Conservation (phyloP, 1,140 invertebrate genomes). For the Zaprionus nigranus region DNA sequence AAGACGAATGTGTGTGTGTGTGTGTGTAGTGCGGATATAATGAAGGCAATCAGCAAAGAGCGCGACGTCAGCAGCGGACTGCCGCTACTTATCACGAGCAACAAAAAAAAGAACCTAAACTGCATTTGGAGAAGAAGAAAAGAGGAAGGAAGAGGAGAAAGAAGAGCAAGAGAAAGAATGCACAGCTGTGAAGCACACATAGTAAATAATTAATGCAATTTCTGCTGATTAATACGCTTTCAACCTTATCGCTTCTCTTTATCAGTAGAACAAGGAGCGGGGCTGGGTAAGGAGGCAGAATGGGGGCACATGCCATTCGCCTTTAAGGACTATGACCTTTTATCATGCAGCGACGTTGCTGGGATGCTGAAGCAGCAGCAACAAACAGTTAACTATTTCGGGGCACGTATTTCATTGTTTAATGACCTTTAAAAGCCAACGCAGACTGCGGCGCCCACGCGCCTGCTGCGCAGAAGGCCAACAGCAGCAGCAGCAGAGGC, state of each 20-base stretch:
- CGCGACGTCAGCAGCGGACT: slow-evolving; percentile 34
- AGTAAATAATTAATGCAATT: slow-evolving; percentile 7
- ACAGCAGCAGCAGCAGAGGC: slow-evolving; percentile 29
- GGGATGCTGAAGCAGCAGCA: slow-evolving; percentile 32
- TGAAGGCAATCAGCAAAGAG: slow-evolving; percentile 45
- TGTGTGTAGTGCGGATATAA: slow-evolving; percentile 31
- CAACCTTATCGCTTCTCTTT: slow-evolving; percentile 54
- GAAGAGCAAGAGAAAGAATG: slow-evolving; percentile 19
- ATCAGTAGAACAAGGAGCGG: slow-evolving; percentile 22
- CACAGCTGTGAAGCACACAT: slow-evolving; percentile 21
- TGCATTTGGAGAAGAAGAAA: slow-evolving; percentile 38
- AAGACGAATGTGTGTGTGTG: slow-evolving; percentile 24
- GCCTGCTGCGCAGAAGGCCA: slow-evolving; percentile 60
- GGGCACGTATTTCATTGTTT: slow-evolving; percentile 73
- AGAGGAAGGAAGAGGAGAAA: slow-evolving; percentile 2
- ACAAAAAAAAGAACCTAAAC: slow-evolving; percentile 38
- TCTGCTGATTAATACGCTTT: not conserved
- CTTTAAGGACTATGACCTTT: slow-evolving; percentile 81
- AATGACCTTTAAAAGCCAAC: slow-evolving; percentile 81
- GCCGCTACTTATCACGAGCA: slow-evolving; percentile 33
- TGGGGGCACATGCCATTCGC: slow-evolving; percentile 36
- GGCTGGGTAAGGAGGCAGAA: not conserved
- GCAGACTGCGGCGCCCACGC: slow-evolving; percentile 62
- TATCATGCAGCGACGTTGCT: slow-evolving; percentile 23
- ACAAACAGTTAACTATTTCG: slow-evolving; percentile 61